Percentiles rank a stretch among this genome's conserved stretches.
Evolutionary conservation across 2,888 invertebrate species (phyloP).

Genomic region (Thera britannica): DNA sequence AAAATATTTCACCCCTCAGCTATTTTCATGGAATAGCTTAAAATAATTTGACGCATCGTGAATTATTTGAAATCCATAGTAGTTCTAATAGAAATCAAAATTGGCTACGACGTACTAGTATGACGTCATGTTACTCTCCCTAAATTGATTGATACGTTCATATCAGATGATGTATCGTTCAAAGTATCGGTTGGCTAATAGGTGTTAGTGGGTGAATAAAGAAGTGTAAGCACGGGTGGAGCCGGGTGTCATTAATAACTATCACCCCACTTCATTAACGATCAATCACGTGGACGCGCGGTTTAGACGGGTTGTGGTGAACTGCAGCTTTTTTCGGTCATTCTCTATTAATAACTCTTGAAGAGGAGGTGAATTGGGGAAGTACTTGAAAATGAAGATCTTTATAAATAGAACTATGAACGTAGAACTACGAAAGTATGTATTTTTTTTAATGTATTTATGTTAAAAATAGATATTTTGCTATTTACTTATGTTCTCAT

Average conservation of each 20-base stretch:
- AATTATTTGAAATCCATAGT: conserved; percentile 3
- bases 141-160: conserved; percentile 79
- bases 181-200: conserved; percentile 65
- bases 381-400: background rate
- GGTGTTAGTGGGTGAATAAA: conserved; percentile 79
- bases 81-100: background rate
- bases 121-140: conserved; percentile 61
- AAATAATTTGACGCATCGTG: conserved; percentile 21
- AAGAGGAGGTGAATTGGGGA: conserved; percentile 16
- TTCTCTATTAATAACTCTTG: conserved; percentile 37
- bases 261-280: conserved; percentile 81
- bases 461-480: too few species aligned
- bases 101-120: conserved; percentile 17
- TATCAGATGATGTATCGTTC: conserved; percentile 70
- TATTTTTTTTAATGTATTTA: background rate
- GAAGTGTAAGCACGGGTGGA: conserved; percentile 67
- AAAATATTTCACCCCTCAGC: conserved; percentile 48
- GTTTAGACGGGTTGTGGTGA: conserved; percentile 54
- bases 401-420: background rate
- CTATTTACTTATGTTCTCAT: too few species aligned
- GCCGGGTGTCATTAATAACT: conserved; percentile 79
- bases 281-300: conserved; percentile 76
- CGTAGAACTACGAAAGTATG: too few species aligned
- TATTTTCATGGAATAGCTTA: conserved; percentile 46
- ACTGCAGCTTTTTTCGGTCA: conserved; percentile 44